A percentile compares a stretch with the other conserved stretches of the same genome.
These are phyloP conservation scores for Dicranocentrus wangi DNA, from an alignment of 2,888 invertebrate genomes.

Conservation along the genomic window DNA sequence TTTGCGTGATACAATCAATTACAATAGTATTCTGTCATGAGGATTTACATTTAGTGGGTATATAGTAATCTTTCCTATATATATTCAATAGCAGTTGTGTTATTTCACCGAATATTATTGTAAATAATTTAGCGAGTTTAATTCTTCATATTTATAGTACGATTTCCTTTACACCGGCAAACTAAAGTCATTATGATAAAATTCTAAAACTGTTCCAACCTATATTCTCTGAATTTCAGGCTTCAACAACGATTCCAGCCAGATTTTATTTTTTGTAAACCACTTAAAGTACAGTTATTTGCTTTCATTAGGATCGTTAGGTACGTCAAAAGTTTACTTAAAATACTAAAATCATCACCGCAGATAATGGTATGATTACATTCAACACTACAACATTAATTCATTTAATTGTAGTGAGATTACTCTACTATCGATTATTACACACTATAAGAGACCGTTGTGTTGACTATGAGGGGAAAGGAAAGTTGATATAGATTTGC, in stretches of 20 bases:
- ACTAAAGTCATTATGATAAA: constrained; percentile 17
- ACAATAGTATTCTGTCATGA: constrained; percentile 51
- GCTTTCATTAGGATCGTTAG: constrained; percentile 61
- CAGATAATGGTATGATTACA: constrained; percentile 1
- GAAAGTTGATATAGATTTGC: constrained; percentile 30
- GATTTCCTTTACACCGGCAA: constrained; percentile 20
- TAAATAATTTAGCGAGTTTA: constrained; percentile 13
- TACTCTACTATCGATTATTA: neutral
- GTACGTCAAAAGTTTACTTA: constrained; percentile 54
- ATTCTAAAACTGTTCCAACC: constrained; percentile 18
- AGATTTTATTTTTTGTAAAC: constrained; percentile 10
- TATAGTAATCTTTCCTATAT: constrained; percentile 20
- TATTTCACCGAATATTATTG: constrained; percentile 33
- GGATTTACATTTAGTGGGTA: constrained; percentile 25
- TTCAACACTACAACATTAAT: neutral
- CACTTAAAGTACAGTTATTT: constrained; percentile 40
- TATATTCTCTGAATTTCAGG: constrained; percentile 13
- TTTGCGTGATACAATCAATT: constrained; percentile 54
- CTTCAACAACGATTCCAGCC: constrained; percentile 22
- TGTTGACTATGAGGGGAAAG: constrained; percentile 46
- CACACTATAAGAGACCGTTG: constrained; percentile 34
- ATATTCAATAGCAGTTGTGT: constrained; percentile 4
- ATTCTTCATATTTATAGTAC: neutral
- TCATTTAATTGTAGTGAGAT: neutral
- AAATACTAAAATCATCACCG: constrained; percentile 36